Percentiles rank a stretch among this genome's conserved stretches.
phyloP scores from a whole-genome alignment of 2,113 vertebrate genomes.

The Copsychus sechellarum region DNA sequence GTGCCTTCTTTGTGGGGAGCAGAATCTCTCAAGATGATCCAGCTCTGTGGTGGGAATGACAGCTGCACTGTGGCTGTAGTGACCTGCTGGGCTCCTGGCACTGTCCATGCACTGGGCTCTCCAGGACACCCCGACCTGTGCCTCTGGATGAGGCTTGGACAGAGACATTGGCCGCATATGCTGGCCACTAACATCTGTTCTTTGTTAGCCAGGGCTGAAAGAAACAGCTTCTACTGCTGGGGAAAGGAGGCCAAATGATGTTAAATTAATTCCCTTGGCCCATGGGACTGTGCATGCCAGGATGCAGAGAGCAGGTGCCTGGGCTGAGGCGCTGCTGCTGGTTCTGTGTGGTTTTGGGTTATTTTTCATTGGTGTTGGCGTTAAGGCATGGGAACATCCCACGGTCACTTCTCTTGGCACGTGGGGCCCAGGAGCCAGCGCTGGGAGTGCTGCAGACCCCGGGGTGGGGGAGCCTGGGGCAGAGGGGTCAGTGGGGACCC shows the following conservation, averaged over 20 bases:
- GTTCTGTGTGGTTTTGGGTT: background rate
- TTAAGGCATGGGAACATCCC: background rate
- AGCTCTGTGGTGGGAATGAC: fast-evolving
- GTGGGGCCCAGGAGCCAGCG: background rate
- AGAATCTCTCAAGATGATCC: background rate
- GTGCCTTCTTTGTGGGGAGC: background rate
- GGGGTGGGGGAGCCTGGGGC: background rate
- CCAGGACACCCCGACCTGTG: background rate
- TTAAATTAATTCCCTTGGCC: background rate
- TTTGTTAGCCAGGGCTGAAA: background rate
- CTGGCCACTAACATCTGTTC: no score
- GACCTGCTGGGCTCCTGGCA: background rate
- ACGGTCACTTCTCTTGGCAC: fast-evolving
- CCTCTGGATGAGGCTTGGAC: background rate
- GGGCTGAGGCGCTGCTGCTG: background rate
- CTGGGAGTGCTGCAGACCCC: background rate
- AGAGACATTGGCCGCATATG: fast-evolving
- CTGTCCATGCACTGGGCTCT: fast-evolving
- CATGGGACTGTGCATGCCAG: fast-evolving
- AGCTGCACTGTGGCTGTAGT: background rate
- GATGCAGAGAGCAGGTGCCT: no score
- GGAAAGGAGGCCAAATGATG: fast-evolving
- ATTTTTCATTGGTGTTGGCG: fast-evolving
- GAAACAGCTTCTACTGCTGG: background rate
- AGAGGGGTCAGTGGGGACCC: no score